phyloP scores from a whole-genome alignment of 2,113 vertebrate species.

The Sterrhoptilus dennistouni region DNA sequence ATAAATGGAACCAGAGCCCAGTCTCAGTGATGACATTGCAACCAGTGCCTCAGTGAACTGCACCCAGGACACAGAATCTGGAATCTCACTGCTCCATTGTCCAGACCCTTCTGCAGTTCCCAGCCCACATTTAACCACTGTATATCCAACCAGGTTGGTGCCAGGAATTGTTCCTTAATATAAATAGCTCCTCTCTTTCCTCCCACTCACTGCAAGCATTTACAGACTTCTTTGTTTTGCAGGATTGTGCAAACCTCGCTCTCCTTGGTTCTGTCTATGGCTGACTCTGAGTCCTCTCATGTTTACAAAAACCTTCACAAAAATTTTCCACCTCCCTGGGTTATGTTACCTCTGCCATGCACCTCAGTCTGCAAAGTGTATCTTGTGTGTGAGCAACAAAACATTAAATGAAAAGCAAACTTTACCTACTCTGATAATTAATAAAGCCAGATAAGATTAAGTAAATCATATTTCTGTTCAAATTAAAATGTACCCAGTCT shows the following conservation, averaged over 20 bases:
- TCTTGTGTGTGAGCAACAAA: neutral
- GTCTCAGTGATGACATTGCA: accelerated
- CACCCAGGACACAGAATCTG: neutral
- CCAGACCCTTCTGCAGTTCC: neutral
- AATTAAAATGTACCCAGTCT: neutral
- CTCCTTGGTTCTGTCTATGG: neutral
- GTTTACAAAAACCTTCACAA: constrained; percentile 2
- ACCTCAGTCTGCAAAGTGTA: neutral
- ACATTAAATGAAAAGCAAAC: constrained; percentile 28
- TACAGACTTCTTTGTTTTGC: constrained; percentile 22
- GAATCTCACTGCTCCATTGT: neutral
- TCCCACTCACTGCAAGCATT: neutral
- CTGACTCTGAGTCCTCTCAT: neutral
- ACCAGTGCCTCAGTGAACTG: neutral
- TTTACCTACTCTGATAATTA: neutral
- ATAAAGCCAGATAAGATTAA: constrained; percentile 31
- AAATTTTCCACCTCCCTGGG: constrained; percentile 1
- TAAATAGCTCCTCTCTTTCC: constrained; percentile 11
- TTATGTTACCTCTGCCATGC: neutral
- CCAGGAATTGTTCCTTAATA: constrained; percentile 3
- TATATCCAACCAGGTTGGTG: neutral
- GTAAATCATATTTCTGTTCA: neutral
- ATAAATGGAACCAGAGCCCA: neutral
- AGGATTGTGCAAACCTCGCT: neutral
- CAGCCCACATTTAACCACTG: neutral